Evolutionary conservation across 2,888 invertebrate species (phyloP), one percentile per base, ranked within the genome.

Genomic region (Callimorpha dominula): DNA sequence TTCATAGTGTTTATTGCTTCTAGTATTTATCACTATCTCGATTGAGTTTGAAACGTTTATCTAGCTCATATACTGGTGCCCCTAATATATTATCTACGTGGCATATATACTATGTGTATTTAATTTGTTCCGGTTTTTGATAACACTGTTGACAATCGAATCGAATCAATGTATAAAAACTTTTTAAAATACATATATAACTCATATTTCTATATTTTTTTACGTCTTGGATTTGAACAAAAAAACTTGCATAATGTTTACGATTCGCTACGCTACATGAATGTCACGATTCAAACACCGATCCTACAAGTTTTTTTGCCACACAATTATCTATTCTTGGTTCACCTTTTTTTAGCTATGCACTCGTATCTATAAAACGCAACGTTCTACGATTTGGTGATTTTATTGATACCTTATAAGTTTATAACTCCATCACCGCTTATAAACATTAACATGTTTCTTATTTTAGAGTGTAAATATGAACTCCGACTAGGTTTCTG

Each of bases 111-210:
- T 80, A n/a, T n/a, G 64, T 79, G 83, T 83, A 82, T 73, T 80
- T 86, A 89, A 89, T 89, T 87, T 85, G 82, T 88, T 85, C 85
- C 85, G 85, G 17, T 57, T 68, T 57, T 46, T 14, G 43, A 57
- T 68, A 68, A 57, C 20, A 14, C 42, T 46, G 14, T 57, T 57
- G 7, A 40, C 57, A 68, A 60, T 60, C 20, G 57, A 57, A 6
- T 12, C 7, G 31, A 31, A 14, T 60, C 2, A 12, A 60, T 31
- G 14, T 31, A 14, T n/a, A n/a, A n/a, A n/a, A n/a, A 60, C 43
- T 31, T 31, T 60, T 20, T 57, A 57, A 20, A 57, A 57, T 20
- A 57, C 31, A 31, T 31, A 31, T 31, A 46, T 14, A 60, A 11
- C 31, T 60, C 60, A 60, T 60, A 60, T 12, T 60, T 60, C 50